A percentile compares a stretch with the other conserved stretches of the same genome.
Evolutionary conservation across 2,888 invertebrate species (phyloP).

Genomic region (Chaetoderma sp.): DNA sequence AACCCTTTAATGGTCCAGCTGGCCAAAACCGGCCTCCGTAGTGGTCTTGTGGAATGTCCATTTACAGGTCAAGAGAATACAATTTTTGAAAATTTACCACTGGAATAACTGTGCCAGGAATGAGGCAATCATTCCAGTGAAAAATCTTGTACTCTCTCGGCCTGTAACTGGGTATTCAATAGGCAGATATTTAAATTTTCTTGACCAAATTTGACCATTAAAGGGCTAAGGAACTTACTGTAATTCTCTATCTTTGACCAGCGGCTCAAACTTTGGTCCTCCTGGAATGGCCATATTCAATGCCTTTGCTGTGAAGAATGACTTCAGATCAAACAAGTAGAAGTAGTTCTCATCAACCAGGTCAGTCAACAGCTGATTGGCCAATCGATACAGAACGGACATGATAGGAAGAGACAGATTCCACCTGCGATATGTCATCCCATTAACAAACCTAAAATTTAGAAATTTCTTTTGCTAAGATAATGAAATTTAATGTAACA

Average conservation of each 20-base stretch:
- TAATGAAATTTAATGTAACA: too few species aligned
- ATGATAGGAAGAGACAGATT: slow-evolving; percentile 95
- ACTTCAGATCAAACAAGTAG: slow-evolving; percentile 98
- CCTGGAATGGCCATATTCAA: slow-evolving; percentile 99
- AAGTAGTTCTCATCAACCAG: slow-evolving; percentile 98
- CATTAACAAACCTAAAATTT: slow-evolving; percentile 84
- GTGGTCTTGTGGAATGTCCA: too few species aligned
- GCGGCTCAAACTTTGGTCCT: slow-evolving; percentile 98
- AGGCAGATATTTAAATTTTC: neutral
- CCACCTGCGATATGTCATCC: slow-evolving; percentile 97
- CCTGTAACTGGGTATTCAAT: neutral
- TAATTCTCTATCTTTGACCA: slow-evolving; percentile 97
- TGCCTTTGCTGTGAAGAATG: slow-evolving; percentile 99
- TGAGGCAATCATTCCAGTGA: too few species aligned
- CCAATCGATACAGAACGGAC: slow-evolving; percentile 96
- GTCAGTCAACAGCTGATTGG: slow-evolving; percentile 97
- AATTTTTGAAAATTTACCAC: too few species aligned
- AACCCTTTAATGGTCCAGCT: too few species aligned
- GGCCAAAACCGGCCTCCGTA: too few species aligned
- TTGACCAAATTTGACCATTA: neutral
- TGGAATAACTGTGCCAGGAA: too few species aligned
- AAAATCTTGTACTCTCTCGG: too few species aligned
- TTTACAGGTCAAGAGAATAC: too few species aligned
- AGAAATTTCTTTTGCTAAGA: neutral
- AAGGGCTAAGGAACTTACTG: slow-evolving; percentile 74